Base-by-base conservation (phyloP, 2,113 vertebrate species). In the Rhynchopsitta pachyrhyncha region DNA sequence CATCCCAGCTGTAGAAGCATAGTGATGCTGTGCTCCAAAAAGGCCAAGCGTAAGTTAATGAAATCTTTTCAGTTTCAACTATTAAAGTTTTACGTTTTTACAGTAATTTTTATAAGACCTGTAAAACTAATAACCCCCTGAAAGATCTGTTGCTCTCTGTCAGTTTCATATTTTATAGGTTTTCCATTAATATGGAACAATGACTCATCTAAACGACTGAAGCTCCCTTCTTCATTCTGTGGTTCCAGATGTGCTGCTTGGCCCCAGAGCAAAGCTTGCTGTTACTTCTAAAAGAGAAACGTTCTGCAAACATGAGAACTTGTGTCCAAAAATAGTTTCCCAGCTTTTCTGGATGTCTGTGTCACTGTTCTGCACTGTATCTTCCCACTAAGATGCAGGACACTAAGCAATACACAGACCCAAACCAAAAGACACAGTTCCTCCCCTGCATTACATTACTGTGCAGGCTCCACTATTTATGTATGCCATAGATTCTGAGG, bases 71-170 rank as follows among this genome's bases (percentile, higher is more conserved):
- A 46, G 20, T 95, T 87, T 95, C 68, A 94, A 59, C 77, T 84
- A 64, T 93, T 74, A 52, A 86, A 83, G 5, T 86, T 96, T 87
- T 91, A 85, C 82, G 13, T 14, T 82, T 91, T 94, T 33, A 77
- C 39, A 79, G 80, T 96, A 96, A 95, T 87, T 93, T 96, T 96
- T 88, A 62, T 69, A 96, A 93, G 66, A 78, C 37, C 77, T 80
- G 37, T 92, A 94, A 95, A 96, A 74, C 41, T 82, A 93, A 85
- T 84, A 96, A 93, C 73, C n/a, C n/a, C 16, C 23, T 77, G 52
- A 84, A 89, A 92, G 57, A 66, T 88, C 86, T 96, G 33, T 71
- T 84, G 69, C 25, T 91, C 28, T 62, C 67, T 87, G 81, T 59
- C 47, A 92, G 90, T 85, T 94, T 77, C 66, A 46, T 90, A 86